Percentiles rank a stretch among this genome's conserved stretches.
Conservation (phyloP, 92 coral and sea anemone species). For the Plumapathes pennacea region DNA sequence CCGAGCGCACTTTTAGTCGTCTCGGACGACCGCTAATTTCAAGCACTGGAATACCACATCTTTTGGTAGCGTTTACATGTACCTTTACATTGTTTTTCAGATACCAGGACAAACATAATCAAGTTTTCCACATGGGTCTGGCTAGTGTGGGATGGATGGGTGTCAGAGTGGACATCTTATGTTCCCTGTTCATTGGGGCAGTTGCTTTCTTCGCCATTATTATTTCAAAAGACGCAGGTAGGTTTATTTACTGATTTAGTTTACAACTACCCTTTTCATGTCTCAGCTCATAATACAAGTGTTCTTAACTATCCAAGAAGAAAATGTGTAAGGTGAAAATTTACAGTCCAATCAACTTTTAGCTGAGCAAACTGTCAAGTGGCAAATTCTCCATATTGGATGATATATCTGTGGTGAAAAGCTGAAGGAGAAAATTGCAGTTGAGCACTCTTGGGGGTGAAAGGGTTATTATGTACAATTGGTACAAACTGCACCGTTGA, state of each 20-base stretch:
- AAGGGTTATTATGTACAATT: too few species aligned
- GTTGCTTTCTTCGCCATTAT: constrained; percentile 2
- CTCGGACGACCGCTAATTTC: too few species aligned
- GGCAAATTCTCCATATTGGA: too few species aligned
- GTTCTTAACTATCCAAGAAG: neutral
- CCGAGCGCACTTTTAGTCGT: too few species aligned
- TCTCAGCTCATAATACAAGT: neutral
- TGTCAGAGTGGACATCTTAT: constrained; percentile 12
- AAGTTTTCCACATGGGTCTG: constrained; percentile 10
- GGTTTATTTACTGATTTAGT: neutral
- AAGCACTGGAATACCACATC: too few species aligned
- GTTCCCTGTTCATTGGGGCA: constrained; percentile 11
- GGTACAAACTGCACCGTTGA: too few species aligned
- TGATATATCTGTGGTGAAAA: neutral
- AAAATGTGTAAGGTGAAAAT: too few species aligned
- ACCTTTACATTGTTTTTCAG: neutral
- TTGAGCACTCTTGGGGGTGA: too few species aligned
- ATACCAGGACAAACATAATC: constrained; percentile 13
- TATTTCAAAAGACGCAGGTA: constrained; percentile 18
- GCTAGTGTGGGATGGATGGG: constrained; percentile 24
- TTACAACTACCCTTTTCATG: neutral
- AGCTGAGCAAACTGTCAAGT: too few species aligned
- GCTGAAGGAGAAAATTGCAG: too few species aligned
- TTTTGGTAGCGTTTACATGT: too few species aligned
- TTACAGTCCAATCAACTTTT: too few species aligned